A percentile compares a stretch with the other conserved stretches of the same genome.
Conservation (phyloP, 2,113 vertebrate species). For the Ellobius talpinus region DNA sequence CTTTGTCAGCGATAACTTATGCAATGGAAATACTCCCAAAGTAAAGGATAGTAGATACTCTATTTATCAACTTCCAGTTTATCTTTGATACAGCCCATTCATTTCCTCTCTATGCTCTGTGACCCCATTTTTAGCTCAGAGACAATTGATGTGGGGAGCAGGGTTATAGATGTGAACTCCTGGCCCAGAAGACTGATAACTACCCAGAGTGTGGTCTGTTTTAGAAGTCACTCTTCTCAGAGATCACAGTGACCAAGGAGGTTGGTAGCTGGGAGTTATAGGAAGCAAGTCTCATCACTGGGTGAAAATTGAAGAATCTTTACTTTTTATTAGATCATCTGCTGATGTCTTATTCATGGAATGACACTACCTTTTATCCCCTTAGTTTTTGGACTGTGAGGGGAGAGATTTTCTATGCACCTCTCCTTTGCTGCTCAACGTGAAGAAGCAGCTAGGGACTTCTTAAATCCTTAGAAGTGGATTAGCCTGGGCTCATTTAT, state of each 20-base stretch:
- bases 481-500: neutral
- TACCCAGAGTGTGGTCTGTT: neutral
- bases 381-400: neutral
- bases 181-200: neutral
- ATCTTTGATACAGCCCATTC: neutral
- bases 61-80: neutral
- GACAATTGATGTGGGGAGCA: neutral
- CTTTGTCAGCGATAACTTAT: conserved; percentile 35
- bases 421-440: neutral
- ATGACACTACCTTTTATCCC: neutral
- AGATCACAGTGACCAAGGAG: neutral
- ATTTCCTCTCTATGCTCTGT: neutral
- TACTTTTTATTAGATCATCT: neutral
- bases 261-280: neutral
- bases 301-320: neutral
- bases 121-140: neutral
- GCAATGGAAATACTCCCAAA: neutral
- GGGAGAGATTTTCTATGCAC: neutral
- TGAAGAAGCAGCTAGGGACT: neutral
- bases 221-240: conserved; percentile 14
- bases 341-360: neutral
- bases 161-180: neutral
- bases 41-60: neutral
- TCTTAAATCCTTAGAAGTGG: neutral
- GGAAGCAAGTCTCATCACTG: neutral